Evolutionary conservation across 2,888 invertebrate genomes (phyloP).

Genomic region (Erebia epiphron): DNA sequence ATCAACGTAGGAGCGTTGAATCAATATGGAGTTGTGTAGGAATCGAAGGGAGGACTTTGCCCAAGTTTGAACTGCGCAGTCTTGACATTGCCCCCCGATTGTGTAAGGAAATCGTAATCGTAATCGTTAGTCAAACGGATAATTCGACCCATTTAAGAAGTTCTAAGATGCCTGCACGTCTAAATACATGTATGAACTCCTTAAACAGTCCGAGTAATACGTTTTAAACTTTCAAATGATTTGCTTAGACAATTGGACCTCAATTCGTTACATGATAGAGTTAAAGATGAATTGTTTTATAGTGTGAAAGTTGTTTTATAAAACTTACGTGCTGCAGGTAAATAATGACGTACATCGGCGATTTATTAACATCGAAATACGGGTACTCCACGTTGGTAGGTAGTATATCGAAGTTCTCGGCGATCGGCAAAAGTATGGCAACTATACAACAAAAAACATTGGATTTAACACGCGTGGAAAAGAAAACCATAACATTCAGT

Average conservation of each 20-base stretch:
- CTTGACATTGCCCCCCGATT: too few relatives aligned
- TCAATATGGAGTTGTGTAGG: background rate
- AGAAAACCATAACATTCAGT: background rate
- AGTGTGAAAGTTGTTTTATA: background rate
- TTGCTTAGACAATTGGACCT: too few relatives aligned
- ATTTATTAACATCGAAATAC: slow-evolving; percentile 65
- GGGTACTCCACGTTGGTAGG: slow-evolving; percentile 80
- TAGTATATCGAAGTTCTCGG: slow-evolving; percentile 71
- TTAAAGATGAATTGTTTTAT: background rate
- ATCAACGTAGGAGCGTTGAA: background rate
- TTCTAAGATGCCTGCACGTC: too few relatives aligned
- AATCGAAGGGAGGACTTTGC: background rate
- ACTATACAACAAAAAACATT: slow-evolving; percentile 50
- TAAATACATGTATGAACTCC: too few relatives aligned
- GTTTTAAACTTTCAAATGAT: too few relatives aligned
- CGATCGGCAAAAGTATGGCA: slow-evolving; percentile 73
- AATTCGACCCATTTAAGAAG: too few relatives aligned
- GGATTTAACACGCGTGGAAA: background rate
- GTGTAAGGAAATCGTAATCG: too few relatives aligned
- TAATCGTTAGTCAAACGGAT: too few relatives aligned
- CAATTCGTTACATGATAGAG: too few relatives aligned
- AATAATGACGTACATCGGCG: slow-evolving; percentile 63
- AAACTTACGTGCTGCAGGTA: slow-evolving; percentile 73
- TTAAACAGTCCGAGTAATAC: too few relatives aligned
- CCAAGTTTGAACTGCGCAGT: background rate